Evolutionary conservation across 2,113 vertebrate genomes (phyloP).

Genomic region (Eurystomus gularis): DNA sequence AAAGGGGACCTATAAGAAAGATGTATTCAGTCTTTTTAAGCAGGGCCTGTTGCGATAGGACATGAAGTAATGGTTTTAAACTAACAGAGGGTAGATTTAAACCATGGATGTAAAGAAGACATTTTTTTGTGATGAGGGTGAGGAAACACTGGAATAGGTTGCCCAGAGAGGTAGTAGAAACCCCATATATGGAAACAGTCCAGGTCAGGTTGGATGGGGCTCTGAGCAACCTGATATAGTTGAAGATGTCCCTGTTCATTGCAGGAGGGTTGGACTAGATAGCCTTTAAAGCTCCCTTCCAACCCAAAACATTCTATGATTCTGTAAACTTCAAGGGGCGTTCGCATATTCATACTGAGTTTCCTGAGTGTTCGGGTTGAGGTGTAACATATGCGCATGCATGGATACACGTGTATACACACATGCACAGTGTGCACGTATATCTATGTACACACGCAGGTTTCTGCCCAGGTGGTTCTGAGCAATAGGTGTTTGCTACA

Average conservation of each 20-base stretch:
- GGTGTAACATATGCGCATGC: background rate
- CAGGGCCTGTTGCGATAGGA: background rate
- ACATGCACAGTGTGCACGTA: accelerated
- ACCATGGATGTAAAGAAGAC: background rate
- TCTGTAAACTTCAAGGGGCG: background rate
- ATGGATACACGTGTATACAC: background rate
- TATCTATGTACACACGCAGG: background rate
- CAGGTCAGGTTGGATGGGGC: background rate
- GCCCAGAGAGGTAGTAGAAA: background rate
- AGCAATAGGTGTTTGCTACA: background rate
- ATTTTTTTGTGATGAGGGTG: background rate
- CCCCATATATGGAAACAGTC: background rate
- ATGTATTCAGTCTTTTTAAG: background rate
- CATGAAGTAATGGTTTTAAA: background rate
- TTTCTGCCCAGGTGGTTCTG: background rate
- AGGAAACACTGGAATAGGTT: background rate
- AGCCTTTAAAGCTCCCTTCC: background rate
- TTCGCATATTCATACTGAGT: background rate
- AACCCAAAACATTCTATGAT: background rate
- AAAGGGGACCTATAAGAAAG: background rate
- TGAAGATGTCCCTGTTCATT: background rate
- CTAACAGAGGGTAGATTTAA: background rate
- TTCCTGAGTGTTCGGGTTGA: background rate
- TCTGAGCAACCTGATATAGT: background rate
- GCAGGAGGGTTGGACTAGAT: background rate